Conservation (phyloP, 2,888 invertebrate genomes). For the Platynereis dumerilii region DNA sequence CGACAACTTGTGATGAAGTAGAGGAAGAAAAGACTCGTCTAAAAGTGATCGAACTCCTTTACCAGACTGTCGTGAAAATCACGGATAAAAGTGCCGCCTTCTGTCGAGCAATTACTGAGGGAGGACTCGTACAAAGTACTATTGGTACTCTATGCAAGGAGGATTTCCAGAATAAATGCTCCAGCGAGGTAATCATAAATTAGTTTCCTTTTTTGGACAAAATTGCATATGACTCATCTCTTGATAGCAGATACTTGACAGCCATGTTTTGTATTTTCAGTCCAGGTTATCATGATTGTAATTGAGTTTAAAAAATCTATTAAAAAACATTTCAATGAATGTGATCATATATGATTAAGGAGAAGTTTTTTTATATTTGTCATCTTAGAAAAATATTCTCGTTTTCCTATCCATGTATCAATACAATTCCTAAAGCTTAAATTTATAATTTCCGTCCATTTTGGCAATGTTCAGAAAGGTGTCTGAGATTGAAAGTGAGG, state of each 20-base stretch:
- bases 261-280: no score
- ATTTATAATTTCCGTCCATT: no score
- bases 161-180: conserved; percentile 21
- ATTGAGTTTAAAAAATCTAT: no score
- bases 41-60: conserved; percentile 20
- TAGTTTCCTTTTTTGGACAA: no score
- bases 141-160: conserved; percentile 14
- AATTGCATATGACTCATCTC: no score
- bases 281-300: no score
- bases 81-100: conserved; percentile 22
- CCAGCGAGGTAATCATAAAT: conserved; percentile 19
- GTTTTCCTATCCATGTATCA: background rate
- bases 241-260: no score
- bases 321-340: no score
- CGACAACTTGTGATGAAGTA: background rate
- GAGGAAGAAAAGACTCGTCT: conserved; percentile 12
- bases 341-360: no score
- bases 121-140: conserved; percentile 14
- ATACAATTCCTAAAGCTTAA: no score
- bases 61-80: conserved; percentile 18
- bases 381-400: background rate
- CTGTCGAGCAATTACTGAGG: conserved; percentile 18
- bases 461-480: no score
- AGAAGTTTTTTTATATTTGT: background rate
- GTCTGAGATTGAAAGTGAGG: no score